Conservation (phyloP, 2,113 vertebrate genomes). For the Kryptolebias marmoratus region DNA sequence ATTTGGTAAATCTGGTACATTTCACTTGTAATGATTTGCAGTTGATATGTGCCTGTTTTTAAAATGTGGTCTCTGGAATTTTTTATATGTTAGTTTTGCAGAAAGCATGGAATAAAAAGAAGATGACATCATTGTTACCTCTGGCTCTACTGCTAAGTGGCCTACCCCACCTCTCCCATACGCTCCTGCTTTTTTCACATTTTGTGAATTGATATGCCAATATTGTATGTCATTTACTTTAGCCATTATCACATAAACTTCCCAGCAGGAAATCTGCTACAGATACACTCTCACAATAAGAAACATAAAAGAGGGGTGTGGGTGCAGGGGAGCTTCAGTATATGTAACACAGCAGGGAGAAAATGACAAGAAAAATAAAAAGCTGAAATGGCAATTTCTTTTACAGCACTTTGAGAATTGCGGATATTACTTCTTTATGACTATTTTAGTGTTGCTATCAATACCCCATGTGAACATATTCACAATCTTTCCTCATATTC, state of each 20-base stretch:
- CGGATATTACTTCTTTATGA: neutral
- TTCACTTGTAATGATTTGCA: too few relatives aligned
- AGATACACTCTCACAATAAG: neutral
- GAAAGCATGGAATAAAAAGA: neutral
- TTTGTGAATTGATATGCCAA: neutral
- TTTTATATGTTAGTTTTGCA: neutral
- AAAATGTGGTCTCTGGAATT: too few relatives aligned
- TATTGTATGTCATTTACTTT: neutral
- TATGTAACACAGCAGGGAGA: neutral
- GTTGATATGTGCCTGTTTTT: too few relatives aligned
- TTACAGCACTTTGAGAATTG: neutral
- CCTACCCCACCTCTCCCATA: neutral
- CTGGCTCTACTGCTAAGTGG: neutral
- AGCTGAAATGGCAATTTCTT: neutral
- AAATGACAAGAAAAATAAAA: neutral
- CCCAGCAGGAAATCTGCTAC: neutral
- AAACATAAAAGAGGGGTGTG: neutral
- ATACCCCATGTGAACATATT: neutral
- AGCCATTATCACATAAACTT: neutral
- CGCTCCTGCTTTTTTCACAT: neutral
- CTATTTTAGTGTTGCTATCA: neutral
- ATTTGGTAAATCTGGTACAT: too few relatives aligned
- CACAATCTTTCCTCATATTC: neutral
- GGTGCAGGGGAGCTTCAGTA: neutral
- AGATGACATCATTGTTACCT: neutral